Evolutionary conservation across 2,113 vertebrate species (phyloP).

Genomic region (Lonchura striata): DNA sequence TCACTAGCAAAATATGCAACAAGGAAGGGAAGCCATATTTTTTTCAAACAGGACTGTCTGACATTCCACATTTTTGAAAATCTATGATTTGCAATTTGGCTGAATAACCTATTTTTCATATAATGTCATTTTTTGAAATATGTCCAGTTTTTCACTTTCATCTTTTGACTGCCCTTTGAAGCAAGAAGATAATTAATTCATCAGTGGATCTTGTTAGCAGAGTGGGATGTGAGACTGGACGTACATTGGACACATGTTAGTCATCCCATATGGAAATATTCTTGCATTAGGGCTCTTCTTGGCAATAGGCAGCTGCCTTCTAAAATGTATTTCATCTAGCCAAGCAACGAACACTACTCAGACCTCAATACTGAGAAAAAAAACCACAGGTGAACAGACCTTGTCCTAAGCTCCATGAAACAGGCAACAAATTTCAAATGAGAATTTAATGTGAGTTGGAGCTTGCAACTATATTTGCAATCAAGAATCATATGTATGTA

Average conservation of each 20-base stretch:
- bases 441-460: neutral
- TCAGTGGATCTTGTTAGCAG: conserved; percentile 42
- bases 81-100: conserved; percentile 1
- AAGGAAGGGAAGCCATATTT: conserved; percentile 13
- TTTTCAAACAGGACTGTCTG: neutral
- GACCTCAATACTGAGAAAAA: conserved; percentile 13
- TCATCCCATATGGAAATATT: conserved; percentile 60
- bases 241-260: conserved; percentile 42
- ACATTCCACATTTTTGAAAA: conserved; percentile 37
- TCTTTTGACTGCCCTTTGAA: conserved; percentile 48
- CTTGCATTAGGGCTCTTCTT: conserved; percentile 24
- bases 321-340: neutral
- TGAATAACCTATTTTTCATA: conserved; percentile 35
- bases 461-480: neutral
- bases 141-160: conserved; percentile 53
- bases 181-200: conserved; percentile 47
- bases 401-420: neutral
- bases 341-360: conserved; percentile 49
- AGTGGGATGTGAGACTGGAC: conserved; percentile 49
- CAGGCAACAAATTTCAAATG: neutral
- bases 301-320: conserved; percentile 51
- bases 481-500: neutral
- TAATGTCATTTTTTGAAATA: conserved; percentile 36
- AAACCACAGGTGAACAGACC: conserved; percentile 26
- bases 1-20: conserved; percentile 28